Percentiles rank a stretch among this genome's conserved stretches.
phyloP scores from a whole-genome alignment of 2,888 invertebrate species.

The Asteroscopus sphinx region DNA sequence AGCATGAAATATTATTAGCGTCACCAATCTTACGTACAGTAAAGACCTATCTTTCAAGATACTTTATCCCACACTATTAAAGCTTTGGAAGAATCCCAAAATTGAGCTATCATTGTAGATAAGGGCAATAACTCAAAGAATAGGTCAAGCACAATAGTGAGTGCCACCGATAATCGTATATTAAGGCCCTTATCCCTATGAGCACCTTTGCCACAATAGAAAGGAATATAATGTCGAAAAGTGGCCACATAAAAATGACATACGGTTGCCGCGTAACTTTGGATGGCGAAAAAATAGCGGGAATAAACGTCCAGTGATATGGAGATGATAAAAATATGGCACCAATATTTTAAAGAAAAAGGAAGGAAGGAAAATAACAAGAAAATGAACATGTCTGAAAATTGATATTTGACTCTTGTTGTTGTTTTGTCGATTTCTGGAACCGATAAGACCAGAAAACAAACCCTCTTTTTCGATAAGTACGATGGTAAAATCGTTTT shows the following conservation, averaged over 20 bases:
- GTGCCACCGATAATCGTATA: constrained; percentile 89
- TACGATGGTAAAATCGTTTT: constrained; percentile 72
- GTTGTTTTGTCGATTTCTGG: constrained; percentile 19
- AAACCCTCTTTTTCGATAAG: constrained; percentile 62
- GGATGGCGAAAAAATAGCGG: constrained; percentile 70
- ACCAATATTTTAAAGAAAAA: constrained; percentile 43
- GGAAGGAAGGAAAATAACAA: constrained; percentile 22
- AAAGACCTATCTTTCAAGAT: constrained; percentile 23
- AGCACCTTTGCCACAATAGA: constrained; percentile 88
- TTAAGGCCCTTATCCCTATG: constrained; percentile 88
- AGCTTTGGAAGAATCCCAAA: constrained; percentile 70
- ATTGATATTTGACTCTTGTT: neutral
- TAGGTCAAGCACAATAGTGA: constrained; percentile 89
- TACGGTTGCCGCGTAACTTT: constrained; percentile 77
- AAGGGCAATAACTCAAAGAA: constrained; percentile 84
- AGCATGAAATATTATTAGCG: constrained; percentile 5
- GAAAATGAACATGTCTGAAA: constrained; percentile 10
- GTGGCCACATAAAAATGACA: constrained; percentile 89
- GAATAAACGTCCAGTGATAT: constrained; percentile 57
- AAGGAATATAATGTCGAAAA: constrained; percentile 89
- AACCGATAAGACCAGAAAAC: constrained; percentile 57
- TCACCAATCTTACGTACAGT: constrained; percentile 26
- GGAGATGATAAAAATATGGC: constrained; percentile 54
- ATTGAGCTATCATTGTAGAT: constrained; percentile 81
- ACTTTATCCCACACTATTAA: constrained; percentile 50